Conservation (phyloP, 2,113 vertebrate species). For the Peromyscus maniculatus region DNA sequence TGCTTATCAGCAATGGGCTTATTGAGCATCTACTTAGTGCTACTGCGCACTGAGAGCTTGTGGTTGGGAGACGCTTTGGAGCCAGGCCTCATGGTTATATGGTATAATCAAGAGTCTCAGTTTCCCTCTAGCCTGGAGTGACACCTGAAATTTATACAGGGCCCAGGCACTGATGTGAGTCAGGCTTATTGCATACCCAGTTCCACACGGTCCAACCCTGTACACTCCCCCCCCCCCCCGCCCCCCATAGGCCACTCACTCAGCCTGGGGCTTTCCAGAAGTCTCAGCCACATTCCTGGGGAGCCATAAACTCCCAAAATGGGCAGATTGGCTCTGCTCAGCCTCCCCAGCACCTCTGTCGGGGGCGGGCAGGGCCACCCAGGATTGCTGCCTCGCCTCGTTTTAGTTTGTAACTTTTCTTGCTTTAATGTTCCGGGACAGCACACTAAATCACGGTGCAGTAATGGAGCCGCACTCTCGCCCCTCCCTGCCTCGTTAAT, state of each 20-base stretch:
- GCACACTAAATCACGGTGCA: constrained; percentile 86
- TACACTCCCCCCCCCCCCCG: neutral
- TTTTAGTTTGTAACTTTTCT: constrained; percentile 74
- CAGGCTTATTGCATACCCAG: neutral
- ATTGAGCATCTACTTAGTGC: neutral
- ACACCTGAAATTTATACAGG: neutral
- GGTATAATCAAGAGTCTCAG: neutral
- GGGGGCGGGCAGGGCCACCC: neutral
- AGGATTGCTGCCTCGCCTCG: neutral
- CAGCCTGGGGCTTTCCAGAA: neutral
- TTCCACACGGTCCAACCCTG: neutral
- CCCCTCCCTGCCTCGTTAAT: constrained; percentile 81
- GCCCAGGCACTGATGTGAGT: neutral
- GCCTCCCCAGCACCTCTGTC: neutral
- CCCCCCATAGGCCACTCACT: neutral
- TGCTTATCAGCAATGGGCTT: neutral
- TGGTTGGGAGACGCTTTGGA: neutral
- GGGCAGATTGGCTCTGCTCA: neutral
- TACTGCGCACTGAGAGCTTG: neutral
- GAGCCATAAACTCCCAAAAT: constrained; percentile 74
- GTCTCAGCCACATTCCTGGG: neutral
- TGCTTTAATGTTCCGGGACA: constrained; percentile 84
- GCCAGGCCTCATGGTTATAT: neutral
- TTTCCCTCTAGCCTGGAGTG: neutral
- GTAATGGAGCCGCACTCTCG: constrained; percentile 78